A percentile compares a stretch with the other conserved stretches of the same genome.
Conservation (phyloP, 2,113 vertebrate genomes). For the Calyptommatus sinebrachiatus region DNA sequence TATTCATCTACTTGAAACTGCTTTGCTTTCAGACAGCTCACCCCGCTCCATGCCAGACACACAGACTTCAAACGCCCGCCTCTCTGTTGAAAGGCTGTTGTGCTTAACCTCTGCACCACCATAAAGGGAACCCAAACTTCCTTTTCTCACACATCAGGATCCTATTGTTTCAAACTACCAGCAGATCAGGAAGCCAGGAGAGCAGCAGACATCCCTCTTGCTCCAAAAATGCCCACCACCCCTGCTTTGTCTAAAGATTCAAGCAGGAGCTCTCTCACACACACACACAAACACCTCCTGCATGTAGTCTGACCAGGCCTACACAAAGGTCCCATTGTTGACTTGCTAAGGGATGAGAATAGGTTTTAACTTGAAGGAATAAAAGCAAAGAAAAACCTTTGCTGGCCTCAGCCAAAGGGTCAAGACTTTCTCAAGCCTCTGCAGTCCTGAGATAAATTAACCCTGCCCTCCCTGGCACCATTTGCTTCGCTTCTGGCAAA, state of each 20-base stretch:
- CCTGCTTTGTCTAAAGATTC: background rate
- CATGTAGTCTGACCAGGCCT: background rate
- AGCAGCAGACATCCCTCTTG: no score
- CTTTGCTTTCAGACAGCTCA: no score
- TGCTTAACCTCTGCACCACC: no score
- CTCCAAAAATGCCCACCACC: background rate
- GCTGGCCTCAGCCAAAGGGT: background rate
- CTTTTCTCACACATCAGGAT: no score
- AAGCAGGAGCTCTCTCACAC: background rate
- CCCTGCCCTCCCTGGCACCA: background rate
- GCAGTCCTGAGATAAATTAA: background rate
- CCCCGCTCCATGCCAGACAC: no score
- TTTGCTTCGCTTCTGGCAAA: no score
- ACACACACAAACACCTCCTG: background rate
- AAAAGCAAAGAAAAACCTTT: background rate
- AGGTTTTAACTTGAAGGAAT: background rate
- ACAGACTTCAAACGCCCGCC: no score
- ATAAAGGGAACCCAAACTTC: no score
- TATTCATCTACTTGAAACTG: no score
- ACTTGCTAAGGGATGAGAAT: background rate
- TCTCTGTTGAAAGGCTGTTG: no score
- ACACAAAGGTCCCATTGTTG: slow-evolving; percentile 4
- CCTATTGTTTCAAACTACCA: no score
- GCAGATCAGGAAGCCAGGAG: no score
- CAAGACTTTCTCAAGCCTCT: background rate